Conservation (phyloP, 2,888 invertebrate genomes). For the Cryptocephalus moraei region DNA sequence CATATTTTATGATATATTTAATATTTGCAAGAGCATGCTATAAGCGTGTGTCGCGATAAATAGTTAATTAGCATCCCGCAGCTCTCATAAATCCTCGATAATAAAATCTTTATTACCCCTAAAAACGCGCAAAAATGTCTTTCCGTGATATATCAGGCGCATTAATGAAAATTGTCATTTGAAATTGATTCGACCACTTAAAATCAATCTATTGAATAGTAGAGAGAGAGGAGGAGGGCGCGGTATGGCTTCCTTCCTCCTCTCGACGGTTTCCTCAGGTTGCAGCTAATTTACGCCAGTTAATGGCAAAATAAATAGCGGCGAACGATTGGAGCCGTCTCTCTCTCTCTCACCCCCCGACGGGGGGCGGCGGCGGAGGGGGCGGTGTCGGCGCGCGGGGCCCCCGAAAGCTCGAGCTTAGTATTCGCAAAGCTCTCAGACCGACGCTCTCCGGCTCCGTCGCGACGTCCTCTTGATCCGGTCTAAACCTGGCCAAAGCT, state of each 20-base stretch:
- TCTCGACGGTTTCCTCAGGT: not conserved
- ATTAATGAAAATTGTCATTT: too few species aligned
- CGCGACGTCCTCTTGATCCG: slow-evolving; percentile 42
- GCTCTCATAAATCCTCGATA: too few species aligned
- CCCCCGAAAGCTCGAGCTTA: slow-evolving; percentile 31
- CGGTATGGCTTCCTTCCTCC: too few species aligned
- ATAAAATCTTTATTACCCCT: too few species aligned
- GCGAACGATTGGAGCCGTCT: slow-evolving; percentile 28
- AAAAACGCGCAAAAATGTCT: too few species aligned
- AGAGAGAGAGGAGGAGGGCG: too few species aligned
- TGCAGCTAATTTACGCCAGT: slow-evolving; percentile 17
- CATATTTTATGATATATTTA: too few species aligned
- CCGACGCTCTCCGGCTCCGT: slow-evolving; percentile 35
- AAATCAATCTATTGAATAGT: slow-evolving; percentile 4
- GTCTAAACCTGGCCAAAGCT: slow-evolving; percentile 39
- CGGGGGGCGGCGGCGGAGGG: slow-evolving; percentile 15
- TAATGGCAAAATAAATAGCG: slow-evolving; percentile 38
- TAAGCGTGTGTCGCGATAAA: too few species aligned
- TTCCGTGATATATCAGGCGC: too few species aligned
- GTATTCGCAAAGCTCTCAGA: slow-evolving; percentile 39
- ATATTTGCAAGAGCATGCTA: too few species aligned
- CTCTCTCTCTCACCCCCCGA: too few species aligned
- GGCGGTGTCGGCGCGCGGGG: slow-evolving; percentile 23
- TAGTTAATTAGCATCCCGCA: too few species aligned
- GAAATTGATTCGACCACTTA: not conserved